A percentile compares a stretch with the other conserved stretches of the same genome.
Evolutionary conservation across 2,888 invertebrate species (phyloP).

Genomic region (Cantharis rufa): DNA sequence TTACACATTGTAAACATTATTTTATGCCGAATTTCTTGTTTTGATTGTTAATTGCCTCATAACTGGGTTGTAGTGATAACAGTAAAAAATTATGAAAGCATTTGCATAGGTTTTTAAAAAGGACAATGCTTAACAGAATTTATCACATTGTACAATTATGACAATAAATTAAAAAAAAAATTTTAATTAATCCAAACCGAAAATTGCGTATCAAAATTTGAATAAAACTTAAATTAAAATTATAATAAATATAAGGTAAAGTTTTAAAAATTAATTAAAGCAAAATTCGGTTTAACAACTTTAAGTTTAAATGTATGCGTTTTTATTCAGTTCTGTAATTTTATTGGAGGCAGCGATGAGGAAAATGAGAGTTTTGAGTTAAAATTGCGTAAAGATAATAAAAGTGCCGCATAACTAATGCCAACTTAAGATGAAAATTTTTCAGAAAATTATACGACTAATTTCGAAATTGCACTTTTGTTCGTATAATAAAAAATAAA

Average conservation of each 20-base stretch:
- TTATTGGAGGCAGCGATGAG: conserved; percentile 13
- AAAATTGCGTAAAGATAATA: conserved; percentile 19
- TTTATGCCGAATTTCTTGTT: background rate
- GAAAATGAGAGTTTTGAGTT: conserved; percentile 9
- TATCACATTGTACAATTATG: background rate
- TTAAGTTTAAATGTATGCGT: background rate
- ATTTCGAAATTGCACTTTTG: background rate
- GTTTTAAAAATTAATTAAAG: background rate
- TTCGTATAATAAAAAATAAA: background rate
- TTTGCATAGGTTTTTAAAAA: background rate
- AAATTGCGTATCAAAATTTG: background rate
- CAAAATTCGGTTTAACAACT: background rate
- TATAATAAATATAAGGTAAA: background rate
- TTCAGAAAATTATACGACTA: background rate
- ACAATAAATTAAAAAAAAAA: background rate
- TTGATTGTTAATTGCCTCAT: background rate
- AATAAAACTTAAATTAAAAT: background rate
- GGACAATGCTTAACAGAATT: background rate
- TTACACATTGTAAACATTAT: background rate
- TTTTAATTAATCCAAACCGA: background rate
- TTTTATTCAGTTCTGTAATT: background rate
- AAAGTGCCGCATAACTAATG: conserved; percentile 2
- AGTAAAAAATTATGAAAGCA: background rate
- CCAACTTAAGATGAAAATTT: background rate
- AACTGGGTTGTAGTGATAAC: background rate